Percentiles rank a stretch among this genome's conserved stretches.
These are phyloP conservation scores for Dicyrtoma fusca DNA, from an alignment of 2,888 invertebrate species.

Conservation along the genomic window DNA sequence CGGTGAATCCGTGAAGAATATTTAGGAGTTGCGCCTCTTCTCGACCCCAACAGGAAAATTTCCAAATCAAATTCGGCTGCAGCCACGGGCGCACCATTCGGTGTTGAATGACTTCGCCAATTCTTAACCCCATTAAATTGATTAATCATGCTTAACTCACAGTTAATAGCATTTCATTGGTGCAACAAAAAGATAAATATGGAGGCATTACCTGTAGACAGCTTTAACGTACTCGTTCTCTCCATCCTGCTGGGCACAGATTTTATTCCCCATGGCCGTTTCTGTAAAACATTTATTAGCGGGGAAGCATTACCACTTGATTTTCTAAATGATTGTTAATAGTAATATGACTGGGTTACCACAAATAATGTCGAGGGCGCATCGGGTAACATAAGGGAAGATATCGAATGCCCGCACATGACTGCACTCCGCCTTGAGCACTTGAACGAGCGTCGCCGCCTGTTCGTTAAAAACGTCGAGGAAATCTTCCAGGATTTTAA, in stretches of 20 bases:
- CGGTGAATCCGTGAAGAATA: conserved; percentile 67
- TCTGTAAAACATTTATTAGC: no score
- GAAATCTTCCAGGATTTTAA: conserved; percentile 67
- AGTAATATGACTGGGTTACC: conserved; percentile 52
- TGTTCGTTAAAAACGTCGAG: conserved; percentile 68
- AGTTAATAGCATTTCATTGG: no score
- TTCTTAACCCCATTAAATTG: conserved; percentile 31
- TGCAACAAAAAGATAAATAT: no score
- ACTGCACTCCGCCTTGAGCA: conserved; percentile 57
- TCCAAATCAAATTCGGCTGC: conserved; percentile 65
- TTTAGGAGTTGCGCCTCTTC: conserved; percentile 65
- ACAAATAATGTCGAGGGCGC: conserved; percentile 62
- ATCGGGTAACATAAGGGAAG: conserved; percentile 60
- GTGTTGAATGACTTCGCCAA: conserved; percentile 43
- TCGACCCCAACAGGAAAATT: conserved; percentile 66
- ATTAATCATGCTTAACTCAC: neutral
- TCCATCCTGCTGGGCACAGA: no score
- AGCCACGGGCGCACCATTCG: conserved; percentile 64
- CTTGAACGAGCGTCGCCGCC: conserved; percentile 62
- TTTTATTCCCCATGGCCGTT: no score
- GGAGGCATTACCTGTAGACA: no score
- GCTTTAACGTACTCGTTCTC: no score
- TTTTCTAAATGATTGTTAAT: no score
- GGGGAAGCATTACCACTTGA: no score
- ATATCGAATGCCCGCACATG: conserved; percentile 57